Evolutionary conservation across 2,797 vertebrate genomes (phyloP).

Genomic region (Protonibea diacanthus): DNA sequence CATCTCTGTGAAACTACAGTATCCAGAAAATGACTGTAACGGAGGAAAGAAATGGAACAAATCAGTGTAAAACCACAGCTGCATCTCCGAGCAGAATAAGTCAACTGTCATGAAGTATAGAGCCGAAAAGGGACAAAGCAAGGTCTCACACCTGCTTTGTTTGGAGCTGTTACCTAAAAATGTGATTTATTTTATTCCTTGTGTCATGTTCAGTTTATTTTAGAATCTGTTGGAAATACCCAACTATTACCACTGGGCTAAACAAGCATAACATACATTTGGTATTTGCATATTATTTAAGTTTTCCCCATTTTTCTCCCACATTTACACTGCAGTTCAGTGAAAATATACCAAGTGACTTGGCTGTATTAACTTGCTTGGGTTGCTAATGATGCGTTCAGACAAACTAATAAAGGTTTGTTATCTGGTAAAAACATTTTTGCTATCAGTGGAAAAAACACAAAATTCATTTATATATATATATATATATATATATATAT

Average conservation of each 20-base stretch:
- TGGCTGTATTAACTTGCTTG: background rate
- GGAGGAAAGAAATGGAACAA: slow-evolving; percentile 49
- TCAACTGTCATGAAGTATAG: slow-evolving; percentile 44
- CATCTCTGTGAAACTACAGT: slow-evolving; percentile 39
- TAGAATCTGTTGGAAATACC: slow-evolving; percentile 23
- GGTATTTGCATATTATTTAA: no score
- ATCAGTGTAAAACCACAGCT: slow-evolving; percentile 57
- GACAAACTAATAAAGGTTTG: background rate
- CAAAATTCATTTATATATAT: no score
- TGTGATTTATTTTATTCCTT: background rate
- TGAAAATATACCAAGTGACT: background rate
- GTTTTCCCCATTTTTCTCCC: no score
- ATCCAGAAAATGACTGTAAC: slow-evolving; percentile 46
- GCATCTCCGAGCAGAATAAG: slow-evolving; percentile 45
- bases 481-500: no score
- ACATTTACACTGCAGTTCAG: no score
- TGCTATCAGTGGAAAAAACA: background rate
- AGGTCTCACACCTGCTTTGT: slow-evolving; percentile 47
- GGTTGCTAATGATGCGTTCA: background rate
- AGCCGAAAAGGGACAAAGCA: slow-evolving; percentile 35
- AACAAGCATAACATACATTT: slow-evolving; percentile 4
- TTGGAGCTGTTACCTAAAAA: slow-evolving; percentile 31
- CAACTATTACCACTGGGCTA: slow-evolving; percentile 10
- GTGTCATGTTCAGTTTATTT: slow-evolving; percentile 9
- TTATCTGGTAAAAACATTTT: background rate